phyloP scores from a whole-genome alignment of 2,797 vertebrate species.

The Numenius phaeopus region DNA sequence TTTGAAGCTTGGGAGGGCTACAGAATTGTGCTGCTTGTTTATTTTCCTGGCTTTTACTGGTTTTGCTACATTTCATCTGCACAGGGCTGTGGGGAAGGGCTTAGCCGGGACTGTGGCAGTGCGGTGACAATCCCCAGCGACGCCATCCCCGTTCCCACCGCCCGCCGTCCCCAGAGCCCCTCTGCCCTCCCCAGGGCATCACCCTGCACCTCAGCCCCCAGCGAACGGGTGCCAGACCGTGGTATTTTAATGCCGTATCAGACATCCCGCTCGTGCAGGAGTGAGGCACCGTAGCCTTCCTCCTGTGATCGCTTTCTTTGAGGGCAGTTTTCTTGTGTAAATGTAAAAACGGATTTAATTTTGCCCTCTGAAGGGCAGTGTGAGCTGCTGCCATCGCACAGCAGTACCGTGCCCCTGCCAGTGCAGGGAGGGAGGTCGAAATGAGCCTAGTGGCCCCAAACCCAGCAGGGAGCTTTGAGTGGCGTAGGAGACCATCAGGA shows the following conservation, averaged over 20 bases:
- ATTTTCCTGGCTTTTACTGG: conserved; percentile 69
- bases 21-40: conserved; percentile 73
- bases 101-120: not conserved
- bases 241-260: not conserved
- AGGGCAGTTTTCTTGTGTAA: not conserved
- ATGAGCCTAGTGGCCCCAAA: not conserved
- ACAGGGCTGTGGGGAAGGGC: not conserved
- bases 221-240: accelerated
- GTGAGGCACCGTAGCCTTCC: accelerated
- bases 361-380: not conserved
- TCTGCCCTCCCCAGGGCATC: not conserved
- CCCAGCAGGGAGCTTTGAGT: not conserved
- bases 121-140: not conserved
- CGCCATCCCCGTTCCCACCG: accelerated
- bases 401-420: not conserved
- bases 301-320: accelerated
- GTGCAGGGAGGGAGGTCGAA: not conserved
- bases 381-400: not conserved
- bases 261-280: not conserved
- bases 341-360: accelerated
- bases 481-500: not conserved
- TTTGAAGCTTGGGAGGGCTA: conserved; percentile 67
- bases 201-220: not conserved
- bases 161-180: not conserved
- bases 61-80: conserved; percentile 61